Percentiles rank a stretch among this genome's conserved stretches.
These are phyloP conservation scores for Nineta flava DNA, from an alignment of 2,888 invertebrate species.

Conservation along the genomic window DNA sequence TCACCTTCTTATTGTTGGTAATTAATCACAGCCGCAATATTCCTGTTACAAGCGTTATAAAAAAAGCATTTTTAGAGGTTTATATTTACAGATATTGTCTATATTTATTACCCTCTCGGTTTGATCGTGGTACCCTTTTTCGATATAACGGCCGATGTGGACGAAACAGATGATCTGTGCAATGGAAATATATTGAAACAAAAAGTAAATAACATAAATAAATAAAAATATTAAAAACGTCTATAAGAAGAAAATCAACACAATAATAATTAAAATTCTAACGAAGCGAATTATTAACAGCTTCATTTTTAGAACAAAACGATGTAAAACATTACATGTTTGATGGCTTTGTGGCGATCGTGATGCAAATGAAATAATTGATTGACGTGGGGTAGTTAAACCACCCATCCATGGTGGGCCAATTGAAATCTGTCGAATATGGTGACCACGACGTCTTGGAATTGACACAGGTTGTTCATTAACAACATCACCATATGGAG, in stretches of 20 bases:
- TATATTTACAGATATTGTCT: constrained; percentile 5
- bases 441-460: constrained; percentile 19
- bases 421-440: constrained; percentile 28
- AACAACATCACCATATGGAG: constrained; percentile 40
- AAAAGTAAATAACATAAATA: neutral
- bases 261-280: neutral
- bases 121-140: constrained; percentile 31
- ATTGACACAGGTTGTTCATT: constrained; percentile 21
- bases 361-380: constrained; percentile 61
- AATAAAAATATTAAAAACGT: neutral
- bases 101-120: constrained; percentile 34
- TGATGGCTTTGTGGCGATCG: constrained; percentile 69
- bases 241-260: neutral
- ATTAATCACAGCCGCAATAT: too few species aligned
- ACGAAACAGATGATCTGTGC: constrained; percentile 36
- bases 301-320: neutral
- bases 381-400: constrained; percentile 46
- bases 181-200: constrained; percentile 8
- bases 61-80: neutral
- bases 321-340: constrained; percentile 53
- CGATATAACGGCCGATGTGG: constrained; percentile 32
- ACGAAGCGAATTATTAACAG: too few species aligned
- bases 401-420: constrained; percentile 37
- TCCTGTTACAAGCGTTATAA: neutral
- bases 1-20: too few species aligned